Evolutionary conservation across 2,888 invertebrate genomes (phyloP).

Genomic region (Cantharis nigra): DNA sequence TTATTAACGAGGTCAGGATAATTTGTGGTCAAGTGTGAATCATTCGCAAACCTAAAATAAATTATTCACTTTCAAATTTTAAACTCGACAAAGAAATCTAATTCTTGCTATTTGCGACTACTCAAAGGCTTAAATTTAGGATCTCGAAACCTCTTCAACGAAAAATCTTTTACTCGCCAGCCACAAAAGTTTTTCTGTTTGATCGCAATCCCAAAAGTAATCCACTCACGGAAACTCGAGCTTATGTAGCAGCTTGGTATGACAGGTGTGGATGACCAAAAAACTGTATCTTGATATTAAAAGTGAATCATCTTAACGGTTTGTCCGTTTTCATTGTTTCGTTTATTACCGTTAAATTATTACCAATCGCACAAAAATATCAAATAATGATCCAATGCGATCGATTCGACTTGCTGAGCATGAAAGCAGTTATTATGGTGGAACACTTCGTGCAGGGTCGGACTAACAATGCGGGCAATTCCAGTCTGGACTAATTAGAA

Average conservation of each 20-base stretch:
- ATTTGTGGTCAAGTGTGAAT: constrained; percentile 22
- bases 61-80: background rate
- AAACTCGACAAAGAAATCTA: background rate
- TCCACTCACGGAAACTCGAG: background rate
- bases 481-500: no score
- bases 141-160: background rate
- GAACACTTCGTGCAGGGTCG: background rate
- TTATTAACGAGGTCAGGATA: constrained; percentile 27
- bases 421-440: background rate
- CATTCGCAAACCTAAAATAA: constrained; percentile 22
- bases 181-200: background rate
- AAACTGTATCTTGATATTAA: constrained; percentile 2
- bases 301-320: constrained; percentile 8
- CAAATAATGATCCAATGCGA: background rate
- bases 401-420: background rate
- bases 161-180: background rate
- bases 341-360: background rate
- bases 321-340: background rate
- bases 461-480: background rate
- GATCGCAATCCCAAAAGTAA: background rate
- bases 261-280: constrained; percentile 12
- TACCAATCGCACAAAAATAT: background rate
- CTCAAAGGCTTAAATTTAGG: background rate
- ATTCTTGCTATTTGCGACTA: background rate
- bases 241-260: constrained; percentile 5